Percentiles rank a stretch among this genome's conserved stretches.
Evolutionary conservation across 2,888 invertebrate genomes (phyloP).

Genomic region (Nemapogon koenigi): DNA sequence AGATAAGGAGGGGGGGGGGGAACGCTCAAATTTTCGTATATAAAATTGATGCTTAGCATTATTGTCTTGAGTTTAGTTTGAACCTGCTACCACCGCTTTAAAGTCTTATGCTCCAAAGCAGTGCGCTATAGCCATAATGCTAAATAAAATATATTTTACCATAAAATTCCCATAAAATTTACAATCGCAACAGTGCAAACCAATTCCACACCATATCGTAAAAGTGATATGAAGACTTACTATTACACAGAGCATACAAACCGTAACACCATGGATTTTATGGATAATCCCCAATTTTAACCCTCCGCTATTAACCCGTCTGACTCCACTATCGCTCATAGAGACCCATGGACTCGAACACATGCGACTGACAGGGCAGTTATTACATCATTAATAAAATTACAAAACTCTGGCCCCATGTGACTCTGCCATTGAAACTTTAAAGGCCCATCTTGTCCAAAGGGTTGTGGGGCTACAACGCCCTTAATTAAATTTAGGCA

Average conservation of each 20-base stretch:
- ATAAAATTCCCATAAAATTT: no score
- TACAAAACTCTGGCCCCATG: conserved; percentile 60
- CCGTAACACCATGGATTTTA: conserved; percentile 9
- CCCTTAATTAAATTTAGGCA: conserved; percentile 58
- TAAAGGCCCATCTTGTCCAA: conserved; percentile 21
- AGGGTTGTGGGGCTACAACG: conserved; percentile 27
- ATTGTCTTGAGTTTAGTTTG: no score
- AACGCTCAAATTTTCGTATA: no score
- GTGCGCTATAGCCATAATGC: no score
- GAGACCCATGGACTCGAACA: conserved; percentile 30
- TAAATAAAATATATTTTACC: no score
- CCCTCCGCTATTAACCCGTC: conserved; percentile 61
- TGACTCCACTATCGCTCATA: conserved; percentile 59
- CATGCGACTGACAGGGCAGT: conserved; percentile 62
- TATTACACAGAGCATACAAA: conserved; percentile 1
- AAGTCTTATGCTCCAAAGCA: no score
- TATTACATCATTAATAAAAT: conserved; percentile 67
- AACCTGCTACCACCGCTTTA: no score
- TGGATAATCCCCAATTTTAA: conserved; percentile 29
- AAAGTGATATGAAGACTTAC: no score
- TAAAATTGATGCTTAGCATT: no score
- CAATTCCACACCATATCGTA: no score
- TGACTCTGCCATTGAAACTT: conserved; percentile 38
- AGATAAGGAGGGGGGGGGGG: no score
- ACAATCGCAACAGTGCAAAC: no score